Base-by-base conservation (phyloP, 2,113 vertebrate genomes). In the Megaptera novaeangliae region DNA sequence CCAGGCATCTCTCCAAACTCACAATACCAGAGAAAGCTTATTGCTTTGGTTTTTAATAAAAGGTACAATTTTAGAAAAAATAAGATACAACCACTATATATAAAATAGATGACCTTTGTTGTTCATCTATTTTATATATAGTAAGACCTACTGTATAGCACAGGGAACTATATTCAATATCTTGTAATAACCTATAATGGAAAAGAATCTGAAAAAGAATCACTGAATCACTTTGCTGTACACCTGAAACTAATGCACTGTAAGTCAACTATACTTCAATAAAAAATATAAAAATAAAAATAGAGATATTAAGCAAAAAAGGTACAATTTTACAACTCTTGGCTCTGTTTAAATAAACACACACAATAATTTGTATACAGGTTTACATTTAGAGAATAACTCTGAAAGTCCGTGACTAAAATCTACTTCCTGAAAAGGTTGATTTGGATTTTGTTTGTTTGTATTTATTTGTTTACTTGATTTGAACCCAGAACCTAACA, bases 1-100 rank as follows among this genome's bases (percentile, higher is more conserved):
- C 27, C 34, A 39, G 41, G 36, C 8, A 80, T 34, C 25, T 89
- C 31, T 80, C 44, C n/a, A 90, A 59, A 66, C 15, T 91, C 68
- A 71, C 17, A 88, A 83, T 52, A 87, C 49, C 36, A 88, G 39
- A 82, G 10, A 84, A 1, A 88, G 1, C 4, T 36, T 68, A 91
- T 1, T 77, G 21, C 46, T 96, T 96, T 87, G 46, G 34, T 39
- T 97, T 93, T 83, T 93, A 83, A 77, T 78, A 78, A 63, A 77
- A 95, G 23, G 34, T 46, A 29, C 17, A 82, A 36, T 80, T 25
- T 80, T 90, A 63, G 55, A 83, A 64, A 52, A 78, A 78, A 49
- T n/a, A 52, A n/a, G 46, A 78, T 78, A 78, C 20, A 78, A 52
- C 15, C 15, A 52, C 15, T 34, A 18, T 34, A 77, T 77, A 52